These are phyloP conservation scores for Chionodraco myersi DNA, from an alignment of 2,113 vertebrate species.

Conservation along the genomic window DNA sequence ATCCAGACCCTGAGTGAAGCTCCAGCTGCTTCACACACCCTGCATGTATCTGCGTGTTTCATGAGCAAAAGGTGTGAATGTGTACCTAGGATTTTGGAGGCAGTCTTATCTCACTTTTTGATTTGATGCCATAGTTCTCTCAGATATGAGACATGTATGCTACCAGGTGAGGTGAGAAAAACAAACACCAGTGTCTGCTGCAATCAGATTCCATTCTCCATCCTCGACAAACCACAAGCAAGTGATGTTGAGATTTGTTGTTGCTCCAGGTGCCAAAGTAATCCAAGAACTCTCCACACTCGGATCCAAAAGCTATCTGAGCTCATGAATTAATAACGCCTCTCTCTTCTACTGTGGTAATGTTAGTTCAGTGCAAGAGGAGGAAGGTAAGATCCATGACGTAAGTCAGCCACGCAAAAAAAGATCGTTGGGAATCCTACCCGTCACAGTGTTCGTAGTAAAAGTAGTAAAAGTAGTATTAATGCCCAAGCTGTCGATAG, in stretches of 20 bases:
- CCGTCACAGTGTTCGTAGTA: constrained; percentile 15
- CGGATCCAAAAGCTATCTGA: constrained; percentile 17
- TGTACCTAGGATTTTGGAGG: constrained; percentile 20
- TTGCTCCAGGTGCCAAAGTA: constrained; percentile 1
- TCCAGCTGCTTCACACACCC: constrained; percentile 12
- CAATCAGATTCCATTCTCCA: neutral
- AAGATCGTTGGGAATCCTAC: constrained; percentile 26
- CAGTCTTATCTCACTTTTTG: constrained; percentile 15
- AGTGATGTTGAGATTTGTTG: neutral
- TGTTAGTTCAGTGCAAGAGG: constrained; percentile 44
- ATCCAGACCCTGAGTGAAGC: constrained; percentile 51
- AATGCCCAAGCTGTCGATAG: constrained; percentile 28
- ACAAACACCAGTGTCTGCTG: neutral
- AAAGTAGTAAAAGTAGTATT: constrained; percentile 31
- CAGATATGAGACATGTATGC: constrained; percentile 8
- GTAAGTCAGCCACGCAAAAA: neutral
- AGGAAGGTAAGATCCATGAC: constrained; percentile 14
- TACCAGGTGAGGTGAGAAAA: constrained; percentile 14
- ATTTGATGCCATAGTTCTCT: constrained; percentile 20
- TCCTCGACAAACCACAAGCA: neutral
- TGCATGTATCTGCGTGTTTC: constrained; percentile 14
- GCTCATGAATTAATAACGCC: constrained; percentile 67
- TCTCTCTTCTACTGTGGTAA: constrained; percentile 25
- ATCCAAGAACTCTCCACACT: constrained; percentile 34
- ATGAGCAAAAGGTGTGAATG: constrained; percentile 1